These are phyloP conservation scores for Staurois parvus DNA, from an alignment of 2,797 vertebrate species.

Conservation along the genomic window DNA sequence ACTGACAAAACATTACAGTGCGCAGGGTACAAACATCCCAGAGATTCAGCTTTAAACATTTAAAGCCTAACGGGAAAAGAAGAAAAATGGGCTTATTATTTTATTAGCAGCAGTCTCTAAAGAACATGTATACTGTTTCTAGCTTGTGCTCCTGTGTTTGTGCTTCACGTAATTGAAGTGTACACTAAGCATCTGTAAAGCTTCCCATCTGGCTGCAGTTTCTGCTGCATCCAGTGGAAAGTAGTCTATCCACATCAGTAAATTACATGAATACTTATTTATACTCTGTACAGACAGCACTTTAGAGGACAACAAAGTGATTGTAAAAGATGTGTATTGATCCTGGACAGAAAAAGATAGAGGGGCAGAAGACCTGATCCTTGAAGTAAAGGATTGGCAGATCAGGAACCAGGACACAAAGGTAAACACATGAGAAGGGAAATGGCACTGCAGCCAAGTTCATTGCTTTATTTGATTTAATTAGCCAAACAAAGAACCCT, in stretches of 20 bases:
- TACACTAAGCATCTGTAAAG: background rate
- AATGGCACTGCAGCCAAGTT: background rate
- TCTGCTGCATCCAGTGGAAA: background rate
- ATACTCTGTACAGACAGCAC: background rate
- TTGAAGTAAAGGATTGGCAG: background rate
- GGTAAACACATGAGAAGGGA: conserved; percentile 11
- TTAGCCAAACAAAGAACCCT: background rate
- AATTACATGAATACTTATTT: background rate
- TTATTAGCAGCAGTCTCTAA: background rate
- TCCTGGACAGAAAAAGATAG: background rate
- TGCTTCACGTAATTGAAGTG: conserved; percentile 6
- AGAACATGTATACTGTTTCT: background rate
- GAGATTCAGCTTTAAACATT: too few species aligned
- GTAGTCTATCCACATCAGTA: background rate
- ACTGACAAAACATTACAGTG: too few species aligned
- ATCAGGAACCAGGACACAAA: background rate
- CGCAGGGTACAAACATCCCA: too few species aligned
- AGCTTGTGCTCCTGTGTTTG: background rate
- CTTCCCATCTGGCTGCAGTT: conserved; percentile 19
- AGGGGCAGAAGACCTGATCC: background rate
- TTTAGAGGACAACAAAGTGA: background rate
- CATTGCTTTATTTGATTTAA: background rate
- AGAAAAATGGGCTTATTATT: background rate
- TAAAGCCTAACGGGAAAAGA: background rate
- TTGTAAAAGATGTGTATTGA: background rate